Evolutionary conservation across 2,888 invertebrate species (phyloP).

Genomic region (Coenonympha glycerion): DNA sequence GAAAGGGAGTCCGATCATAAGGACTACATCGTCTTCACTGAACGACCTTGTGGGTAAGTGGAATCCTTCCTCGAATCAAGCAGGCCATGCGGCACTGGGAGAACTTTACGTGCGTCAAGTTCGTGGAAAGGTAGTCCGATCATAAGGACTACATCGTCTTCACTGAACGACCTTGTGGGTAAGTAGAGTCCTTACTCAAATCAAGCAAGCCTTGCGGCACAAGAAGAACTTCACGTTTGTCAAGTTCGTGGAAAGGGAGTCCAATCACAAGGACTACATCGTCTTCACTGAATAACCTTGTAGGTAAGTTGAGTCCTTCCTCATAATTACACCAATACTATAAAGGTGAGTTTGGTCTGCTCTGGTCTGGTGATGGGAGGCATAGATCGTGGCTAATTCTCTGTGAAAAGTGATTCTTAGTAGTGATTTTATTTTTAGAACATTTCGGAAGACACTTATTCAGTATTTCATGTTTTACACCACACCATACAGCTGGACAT

Average conservation of each 20-base stretch:
- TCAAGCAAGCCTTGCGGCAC: conserved; percentile 99
- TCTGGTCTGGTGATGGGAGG: no score
- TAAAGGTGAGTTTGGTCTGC: no score
- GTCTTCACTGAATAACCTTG: conserved; percentile 96
- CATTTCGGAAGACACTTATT: no score
- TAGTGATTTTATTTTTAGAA: no score
- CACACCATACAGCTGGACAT: no score
- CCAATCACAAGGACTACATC: conserved; percentile 93
- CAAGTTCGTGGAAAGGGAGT: conserved; percentile 93
- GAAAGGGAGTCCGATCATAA: conserved; percentile 89
- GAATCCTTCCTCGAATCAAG: conserved; percentile 80
- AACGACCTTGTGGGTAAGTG: conserved; percentile 93
- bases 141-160: conserved; percentile 97
- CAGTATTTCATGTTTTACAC: no score
- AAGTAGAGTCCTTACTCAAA: conserved; percentile 61
- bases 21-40: conserved; percentile 97
- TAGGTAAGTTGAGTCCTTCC: conserved; percentile 80
- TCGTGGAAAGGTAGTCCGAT: conserved; percentile 89
- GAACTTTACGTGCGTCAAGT: conserved; percentile 97
- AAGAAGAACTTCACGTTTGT: conserved; percentile 99
- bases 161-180: conserved; percentile 96
- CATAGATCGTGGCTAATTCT: no score
- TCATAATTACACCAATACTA: no score
- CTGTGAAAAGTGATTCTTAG: no score
- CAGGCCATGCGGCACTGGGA: conserved; percentile 99